Base-by-base conservation (phyloP, 2,888 invertebrate genomes). In the Cryptocheilus praepositus region DNA sequence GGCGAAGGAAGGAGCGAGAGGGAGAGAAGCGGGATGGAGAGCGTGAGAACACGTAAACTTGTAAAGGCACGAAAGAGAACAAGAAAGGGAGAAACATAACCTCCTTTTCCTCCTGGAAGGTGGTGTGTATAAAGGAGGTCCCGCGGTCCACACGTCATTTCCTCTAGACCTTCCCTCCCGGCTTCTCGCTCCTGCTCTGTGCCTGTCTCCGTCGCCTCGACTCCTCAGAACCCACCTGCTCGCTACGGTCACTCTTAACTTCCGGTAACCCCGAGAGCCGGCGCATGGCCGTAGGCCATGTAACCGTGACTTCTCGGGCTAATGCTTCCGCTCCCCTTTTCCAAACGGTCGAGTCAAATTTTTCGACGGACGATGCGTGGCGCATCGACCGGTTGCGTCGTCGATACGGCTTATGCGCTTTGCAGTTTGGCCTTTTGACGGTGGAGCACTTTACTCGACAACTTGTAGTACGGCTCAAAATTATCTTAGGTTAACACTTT, bases 231-330 rank as follows among this genome's bases (percentile, higher is more conserved):
- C 36, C 36, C 81, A 80, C 83, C 78, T 80, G 79, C 80, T 74
- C 79, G 81, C 79, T 81, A 83, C 81, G 82, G 83, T 83, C 83
- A 84, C 80, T 82, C 81, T 16, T 18, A 76, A 83, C 82, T 83
- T 83, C 83, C 83, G 83, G 79, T 81, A 82, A 83, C 81, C 81
- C 82, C 80, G 70, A 64, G 64, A 51, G 53, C 65, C 51, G 45
- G 54, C 73, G 60, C 63, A 73, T 78, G 81, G 82, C 81, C 80
- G 75, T 67, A 74, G 81, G 77, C 72, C 75, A 78, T 61, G 72
- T 79, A 78, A 78, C 72, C 79, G 77, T 78, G 78, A 79, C 78
- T 78, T 75, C 73, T 76, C 67, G 66, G 21, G 22, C 55, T 70
- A 65, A 67, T 67, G 64, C 73, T 76, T 76, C 76, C 76, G 76